A percentile compares a stretch with the other conserved stretches of the same genome.
Evolutionary conservation across 1,140 invertebrate species (phyloP).

Genomic region (Magallana gigas): DNA sequence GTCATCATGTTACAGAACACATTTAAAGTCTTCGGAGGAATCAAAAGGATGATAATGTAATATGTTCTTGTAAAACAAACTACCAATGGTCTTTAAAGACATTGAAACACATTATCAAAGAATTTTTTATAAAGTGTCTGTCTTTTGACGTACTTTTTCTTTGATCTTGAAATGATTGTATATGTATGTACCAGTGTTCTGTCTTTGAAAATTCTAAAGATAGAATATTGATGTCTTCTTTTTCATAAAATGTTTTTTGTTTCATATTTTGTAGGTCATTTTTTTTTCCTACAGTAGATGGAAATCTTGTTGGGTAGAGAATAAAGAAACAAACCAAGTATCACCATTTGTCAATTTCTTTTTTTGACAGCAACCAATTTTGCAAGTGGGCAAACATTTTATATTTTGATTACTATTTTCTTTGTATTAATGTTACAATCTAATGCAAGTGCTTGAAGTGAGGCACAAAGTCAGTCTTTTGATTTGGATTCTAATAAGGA

Average conservation of each 20-base stretch:
- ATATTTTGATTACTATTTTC: background rate
- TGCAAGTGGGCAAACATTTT: background rate
- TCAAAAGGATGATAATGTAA: background rate
- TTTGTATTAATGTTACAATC: background rate
- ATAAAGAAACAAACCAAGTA: background rate
- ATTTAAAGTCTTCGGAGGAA: background rate
- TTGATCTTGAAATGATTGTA: background rate
- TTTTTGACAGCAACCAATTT: background rate
- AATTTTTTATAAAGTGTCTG: background rate
- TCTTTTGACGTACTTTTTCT: slow-evolving; percentile 6
- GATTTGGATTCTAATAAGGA: background rate
- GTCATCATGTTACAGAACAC: background rate
- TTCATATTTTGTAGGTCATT: background rate
- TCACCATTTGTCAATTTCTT: background rate
- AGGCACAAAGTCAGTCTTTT: background rate
- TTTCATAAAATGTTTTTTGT: background rate
- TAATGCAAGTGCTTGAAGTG: background rate
- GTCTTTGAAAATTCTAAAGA: background rate
- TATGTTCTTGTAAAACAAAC: background rate
- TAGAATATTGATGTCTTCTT: slow-evolving; percentile 24
- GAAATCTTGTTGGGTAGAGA: too few species aligned
- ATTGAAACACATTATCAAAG: slow-evolving; percentile 5
- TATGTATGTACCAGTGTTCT: background rate
- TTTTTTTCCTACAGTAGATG: background rate
- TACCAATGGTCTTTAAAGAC: background rate